Percentiles rank a stretch among this genome's conserved stretches.
phyloP scores from a whole-genome alignment of 2,113 vertebrate species.

The Syrrhaptes paradoxus region DNA sequence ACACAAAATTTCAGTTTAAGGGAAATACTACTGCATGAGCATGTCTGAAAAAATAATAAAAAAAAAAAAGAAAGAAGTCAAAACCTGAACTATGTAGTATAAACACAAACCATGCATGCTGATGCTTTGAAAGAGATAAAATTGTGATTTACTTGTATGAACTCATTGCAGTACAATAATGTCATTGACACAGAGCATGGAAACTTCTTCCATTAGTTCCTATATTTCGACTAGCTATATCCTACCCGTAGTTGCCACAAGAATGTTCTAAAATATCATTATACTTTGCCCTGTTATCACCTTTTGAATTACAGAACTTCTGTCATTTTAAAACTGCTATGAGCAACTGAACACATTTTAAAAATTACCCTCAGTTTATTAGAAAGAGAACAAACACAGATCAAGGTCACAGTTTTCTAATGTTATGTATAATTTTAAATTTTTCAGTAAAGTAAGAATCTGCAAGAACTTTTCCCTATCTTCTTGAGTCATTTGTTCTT shows the following conservation, averaged over 20 bases:
- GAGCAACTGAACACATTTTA: neutral
- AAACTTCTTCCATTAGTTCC: neutral
- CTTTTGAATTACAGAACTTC: neutral
- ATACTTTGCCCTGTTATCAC: neutral
- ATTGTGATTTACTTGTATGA: neutral
- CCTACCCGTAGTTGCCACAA: neutral
- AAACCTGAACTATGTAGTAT: neutral
- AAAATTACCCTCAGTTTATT: slow-evolving; percentile 8
- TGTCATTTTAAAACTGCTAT: neutral
- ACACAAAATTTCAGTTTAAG: neutral
- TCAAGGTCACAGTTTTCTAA: neutral
- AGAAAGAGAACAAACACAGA: neutral
- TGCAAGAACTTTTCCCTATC: neutral
- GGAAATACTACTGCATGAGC: neutral
- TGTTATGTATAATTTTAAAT: neutral
- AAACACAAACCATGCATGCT: neutral
- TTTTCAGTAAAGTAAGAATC: neutral
- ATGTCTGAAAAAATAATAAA: neutral
- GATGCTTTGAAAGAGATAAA: neutral
- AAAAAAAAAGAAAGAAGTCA: neutral
- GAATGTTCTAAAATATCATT: neutral
- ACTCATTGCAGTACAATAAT: neutral
- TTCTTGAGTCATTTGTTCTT: neutral
- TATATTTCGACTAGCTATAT: neutral
- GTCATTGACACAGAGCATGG: neutral